These are phyloP conservation scores for Euplagia quadripunctaria DNA, from an alignment of 2,888 invertebrate species.

Conservation along the genomic window DNA sequence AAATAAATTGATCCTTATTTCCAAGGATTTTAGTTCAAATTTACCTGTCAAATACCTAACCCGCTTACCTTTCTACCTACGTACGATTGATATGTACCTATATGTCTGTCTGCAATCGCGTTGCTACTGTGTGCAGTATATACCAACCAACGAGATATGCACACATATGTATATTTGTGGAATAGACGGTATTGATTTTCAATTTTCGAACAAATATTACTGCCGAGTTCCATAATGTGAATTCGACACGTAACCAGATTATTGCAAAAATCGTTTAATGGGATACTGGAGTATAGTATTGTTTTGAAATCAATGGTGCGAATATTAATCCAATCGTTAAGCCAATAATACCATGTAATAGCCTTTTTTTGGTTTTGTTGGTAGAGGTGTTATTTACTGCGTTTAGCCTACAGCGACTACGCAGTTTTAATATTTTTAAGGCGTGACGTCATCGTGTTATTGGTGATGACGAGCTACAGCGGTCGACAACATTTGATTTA, in stretches of 20 bases:
- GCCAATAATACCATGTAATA: not conserved
- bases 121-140: not conserved
- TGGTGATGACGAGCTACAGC: constrained; percentile 11
- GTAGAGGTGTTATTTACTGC: constrained; percentile 12
- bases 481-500: constrained; percentile 2
- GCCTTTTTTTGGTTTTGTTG: constrained; percentile 12
- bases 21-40: not conserved
- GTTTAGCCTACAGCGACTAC: constrained; percentile 30
- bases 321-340: constrained; percentile 14
- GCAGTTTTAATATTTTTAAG: constrained; percentile 48
- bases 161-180: not conserved
- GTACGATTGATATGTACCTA: not conserved
- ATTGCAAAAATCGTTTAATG: constrained; percentile 1
- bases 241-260: constrained; percentile 8
- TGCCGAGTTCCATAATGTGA: constrained; percentile 12
- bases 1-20: constrained; percentile 4
- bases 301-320: not conserved
- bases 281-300: not conserved
- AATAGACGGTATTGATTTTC: constrained; percentile 31
- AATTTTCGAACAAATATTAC: constrained; percentile 20
- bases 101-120: constrained; percentile 14
- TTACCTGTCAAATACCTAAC: not conserved
- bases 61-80: not conserved
- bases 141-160: constrained; percentile 8
- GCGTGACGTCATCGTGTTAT: constrained; percentile 39